Evolutionary conservation across 2,888 invertebrate species (phyloP), one percentile per base, ranked within the genome.

Genomic region (Microctonus hyperodae): DNA sequence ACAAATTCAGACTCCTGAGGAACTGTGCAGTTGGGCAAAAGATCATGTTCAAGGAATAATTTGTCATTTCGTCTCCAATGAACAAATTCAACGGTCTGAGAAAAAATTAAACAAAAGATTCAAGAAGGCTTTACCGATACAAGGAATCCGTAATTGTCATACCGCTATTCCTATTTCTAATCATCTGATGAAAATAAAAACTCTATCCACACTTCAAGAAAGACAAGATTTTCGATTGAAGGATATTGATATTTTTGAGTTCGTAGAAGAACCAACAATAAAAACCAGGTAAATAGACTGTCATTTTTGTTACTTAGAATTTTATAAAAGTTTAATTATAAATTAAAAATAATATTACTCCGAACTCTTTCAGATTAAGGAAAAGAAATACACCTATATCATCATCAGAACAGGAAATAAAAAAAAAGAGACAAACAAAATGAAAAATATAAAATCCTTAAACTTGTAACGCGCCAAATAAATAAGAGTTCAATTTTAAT

Each of bases 111-210:
- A 51, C 35, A 67, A 62, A 57, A 67, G 59, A 51, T 67, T 67
- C 16, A 50, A 44, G 64, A 35, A 50, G 64, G 64, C 64, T 33
- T n/a, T 56, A 59, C 53, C 56, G 25, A 35, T 68, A 44, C 58
- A 55, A 64, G 64, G 60, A 60, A 68, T 68, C 44, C 60, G 65
- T 57, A 65, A 58, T 65, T 69, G 56, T 58, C 65, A 69, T 60
- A 61, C 64, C 25, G 59, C 59, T 55, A 31, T 68, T 61, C 60
- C 64, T 48, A 44, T 60, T 60, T 60, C 56, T 28, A 57, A 20
- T 57, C 35, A 35, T 33, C 25, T 31, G 7, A 9, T 56, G n/a
- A 56, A 9, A 16, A 56, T 56, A 10, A 56, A 35, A 56, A 56
- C 10, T 56, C 33, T 33, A 56, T 56, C 35, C 9, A 11, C 56